phyloP scores from a whole-genome alignment of 2,888 invertebrate genomes.

The Agrochola circellaris region DNA sequence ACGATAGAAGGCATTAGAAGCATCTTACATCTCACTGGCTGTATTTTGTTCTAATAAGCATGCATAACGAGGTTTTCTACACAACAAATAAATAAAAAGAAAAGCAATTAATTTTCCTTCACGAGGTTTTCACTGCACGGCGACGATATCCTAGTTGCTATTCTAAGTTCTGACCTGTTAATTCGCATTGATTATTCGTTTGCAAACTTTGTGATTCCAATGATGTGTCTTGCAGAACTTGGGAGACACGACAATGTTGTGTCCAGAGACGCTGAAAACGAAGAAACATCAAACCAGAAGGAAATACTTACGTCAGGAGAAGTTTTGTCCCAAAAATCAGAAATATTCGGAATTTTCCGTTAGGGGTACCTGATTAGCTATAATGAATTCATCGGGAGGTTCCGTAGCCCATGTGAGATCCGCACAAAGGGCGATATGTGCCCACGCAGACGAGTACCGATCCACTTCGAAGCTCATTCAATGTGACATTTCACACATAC shows the following conservation, averaged over 20 bases:
- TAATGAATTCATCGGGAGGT: conserved; percentile 88
- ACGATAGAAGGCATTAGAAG: too few relatives aligned
- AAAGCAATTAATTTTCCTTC: too few relatives aligned
- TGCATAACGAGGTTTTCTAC: too few relatives aligned
- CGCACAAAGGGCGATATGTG: conserved; percentile 89
- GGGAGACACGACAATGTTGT: conserved; percentile 86
- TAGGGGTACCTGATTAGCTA: conserved; percentile 86
- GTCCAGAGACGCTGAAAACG: conserved; percentile 87
- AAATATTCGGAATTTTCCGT: conserved; percentile 4
- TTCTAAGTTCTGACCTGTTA: conserved; percentile 74
- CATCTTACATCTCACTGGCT: too few relatives aligned
- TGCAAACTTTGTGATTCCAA: conserved; percentile 79
- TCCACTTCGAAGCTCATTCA: conserved; percentile 90
- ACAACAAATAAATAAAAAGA: too few relatives aligned
- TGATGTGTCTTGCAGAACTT: conserved; percentile 83
- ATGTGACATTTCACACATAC: conserved; percentile 88
- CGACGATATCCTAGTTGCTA: background rate
- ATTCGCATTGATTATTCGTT: conserved; percentile 80
- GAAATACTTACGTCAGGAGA: conserved; percentile 1
- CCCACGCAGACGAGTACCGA: conserved; percentile 88
- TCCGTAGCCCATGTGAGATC: conserved; percentile 89
- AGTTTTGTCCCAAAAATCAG: background rate
- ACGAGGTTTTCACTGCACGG: too few relatives aligned
- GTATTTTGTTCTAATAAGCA: too few relatives aligned
- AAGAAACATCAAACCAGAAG: conserved; percentile 29